Evolutionary conservation across 2,888 invertebrate species (phyloP).

Genomic region (Spodoptera exigua): DNA sequence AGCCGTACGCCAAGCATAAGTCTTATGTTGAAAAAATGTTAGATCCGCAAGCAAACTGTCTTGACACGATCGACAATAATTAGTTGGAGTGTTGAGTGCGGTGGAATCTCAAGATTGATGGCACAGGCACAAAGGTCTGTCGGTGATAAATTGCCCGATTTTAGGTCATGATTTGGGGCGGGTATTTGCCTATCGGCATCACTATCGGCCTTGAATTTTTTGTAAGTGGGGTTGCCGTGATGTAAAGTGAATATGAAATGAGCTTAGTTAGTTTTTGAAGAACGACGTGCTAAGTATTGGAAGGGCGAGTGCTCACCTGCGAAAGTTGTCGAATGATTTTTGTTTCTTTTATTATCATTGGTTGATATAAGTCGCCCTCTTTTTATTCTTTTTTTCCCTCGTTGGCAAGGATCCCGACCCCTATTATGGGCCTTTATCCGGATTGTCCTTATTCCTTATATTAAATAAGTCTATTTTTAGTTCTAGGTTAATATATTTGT

Average conservation of each 20-base stretch:
- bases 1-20: conserved; percentile 66
- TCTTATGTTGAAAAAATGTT: conserved; percentile 70
- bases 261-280: conserved; percentile 60
- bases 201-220: conserved; percentile 76
- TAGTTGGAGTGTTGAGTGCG: conserved; percentile 85
- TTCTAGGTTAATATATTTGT: background rate
- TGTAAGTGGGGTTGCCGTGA: conserved; percentile 64
- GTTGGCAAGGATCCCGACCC: background rate
- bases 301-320: background rate
- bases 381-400: background rate
- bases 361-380: conserved; percentile 1
- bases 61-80: conserved; percentile 84
- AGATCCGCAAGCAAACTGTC: conserved; percentile 80
- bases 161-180: conserved; percentile 86
- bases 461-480: conserved; percentile 12
- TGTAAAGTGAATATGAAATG: conserved; percentile 70
- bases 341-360: conserved; percentile 3
- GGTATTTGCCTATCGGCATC: conserved; percentile 85
- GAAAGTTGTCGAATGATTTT: background rate
- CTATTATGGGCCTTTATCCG: conserved; percentile 1
- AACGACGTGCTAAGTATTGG: conserved; percentile 51
- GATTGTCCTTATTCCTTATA: background rate
- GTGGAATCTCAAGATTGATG: conserved; percentile 86
- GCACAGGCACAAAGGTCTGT: conserved; percentile 83
- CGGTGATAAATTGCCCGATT: conserved; percentile 87